These are phyloP conservation scores for Hypercompe scribonia DNA, from an alignment of 2,888 invertebrate genomes.

Conservation along the genomic window DNA sequence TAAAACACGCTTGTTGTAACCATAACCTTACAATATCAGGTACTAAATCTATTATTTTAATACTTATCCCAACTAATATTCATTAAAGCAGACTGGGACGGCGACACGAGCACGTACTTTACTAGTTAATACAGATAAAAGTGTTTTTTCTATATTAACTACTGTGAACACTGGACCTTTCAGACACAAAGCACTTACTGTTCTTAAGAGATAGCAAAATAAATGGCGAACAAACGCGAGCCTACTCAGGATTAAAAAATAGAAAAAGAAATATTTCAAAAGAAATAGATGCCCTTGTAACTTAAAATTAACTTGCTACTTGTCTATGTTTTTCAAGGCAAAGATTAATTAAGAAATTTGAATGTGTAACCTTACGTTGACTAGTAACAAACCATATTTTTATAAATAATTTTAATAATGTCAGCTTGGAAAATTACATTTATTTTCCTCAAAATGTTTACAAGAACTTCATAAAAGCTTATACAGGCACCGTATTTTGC, in stretches of 20 bases:
- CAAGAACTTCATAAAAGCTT: slow-evolving; percentile 32
- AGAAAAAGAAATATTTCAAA: neutral
- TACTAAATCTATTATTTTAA: neutral
- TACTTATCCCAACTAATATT: neutral
- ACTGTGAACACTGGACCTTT: too few relatives aligned
- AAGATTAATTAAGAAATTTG: neutral
- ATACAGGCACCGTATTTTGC: slow-evolving; percentile 38
- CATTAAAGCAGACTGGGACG: neutral
- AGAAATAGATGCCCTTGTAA: neutral
- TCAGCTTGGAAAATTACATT: neutral
- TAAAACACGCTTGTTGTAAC: too few relatives aligned
- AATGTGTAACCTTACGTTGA: neutral
- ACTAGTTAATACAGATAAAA: too few relatives aligned
- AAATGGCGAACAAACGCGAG: neutral
- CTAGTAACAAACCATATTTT: neutral
- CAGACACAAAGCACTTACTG: too few relatives aligned
- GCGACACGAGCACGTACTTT: too few relatives aligned
- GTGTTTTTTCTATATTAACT: too few relatives aligned
- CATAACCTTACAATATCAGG: neutral
- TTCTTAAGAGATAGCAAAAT: neutral
- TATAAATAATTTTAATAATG: neutral
- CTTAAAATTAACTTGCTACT: neutral
- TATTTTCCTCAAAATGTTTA: slow-evolving; percentile 6
- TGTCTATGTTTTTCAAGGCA: neutral
- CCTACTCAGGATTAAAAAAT: neutral